A percentile compares a stretch with the other conserved stretches of the same genome.
phyloP scores from a whole-genome alignment of 2,113 vertebrate genomes.

The Orthonyx spaldingii region DNA sequence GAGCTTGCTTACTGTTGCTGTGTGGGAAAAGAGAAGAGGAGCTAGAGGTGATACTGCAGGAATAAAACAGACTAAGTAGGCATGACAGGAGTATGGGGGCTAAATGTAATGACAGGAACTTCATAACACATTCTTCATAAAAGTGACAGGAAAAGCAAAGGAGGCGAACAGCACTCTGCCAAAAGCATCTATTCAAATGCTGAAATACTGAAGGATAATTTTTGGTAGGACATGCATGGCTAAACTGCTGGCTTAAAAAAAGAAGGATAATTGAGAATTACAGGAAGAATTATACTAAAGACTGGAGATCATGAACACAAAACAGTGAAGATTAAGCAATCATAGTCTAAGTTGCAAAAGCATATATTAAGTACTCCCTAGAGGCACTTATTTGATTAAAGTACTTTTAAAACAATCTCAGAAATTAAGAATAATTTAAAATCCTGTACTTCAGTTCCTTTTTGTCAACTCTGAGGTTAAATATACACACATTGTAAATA shows the following conservation, averaged over 20 bases:
- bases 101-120: conserved; percentile 27
- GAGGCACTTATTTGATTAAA: not conserved
- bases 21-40: conserved; percentile 7
- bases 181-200: not conserved
- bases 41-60: not conserved
- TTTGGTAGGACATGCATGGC: not conserved
- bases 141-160: conserved; percentile 25
- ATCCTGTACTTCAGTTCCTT: not conserved
- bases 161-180: not conserved
- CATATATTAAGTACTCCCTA: not conserved
- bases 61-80: conserved; percentile 12
- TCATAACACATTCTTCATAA: not conserved
- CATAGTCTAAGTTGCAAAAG: not conserved
- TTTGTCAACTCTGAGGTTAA: not conserved
- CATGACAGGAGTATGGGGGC: conserved; percentile 22
- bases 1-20: not conserved
- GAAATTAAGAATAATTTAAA: not conserved
- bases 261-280: not conserved
- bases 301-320: not conserved
- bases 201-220: not conserved
- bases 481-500: not conserved
- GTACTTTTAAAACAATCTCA: not conserved
- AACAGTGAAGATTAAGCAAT: not conserved
- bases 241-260: not conserved
- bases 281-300: not conserved